Base-by-base conservation (phyloP, 2,888 invertebrate species). In the Torymus texanus region DNA sequence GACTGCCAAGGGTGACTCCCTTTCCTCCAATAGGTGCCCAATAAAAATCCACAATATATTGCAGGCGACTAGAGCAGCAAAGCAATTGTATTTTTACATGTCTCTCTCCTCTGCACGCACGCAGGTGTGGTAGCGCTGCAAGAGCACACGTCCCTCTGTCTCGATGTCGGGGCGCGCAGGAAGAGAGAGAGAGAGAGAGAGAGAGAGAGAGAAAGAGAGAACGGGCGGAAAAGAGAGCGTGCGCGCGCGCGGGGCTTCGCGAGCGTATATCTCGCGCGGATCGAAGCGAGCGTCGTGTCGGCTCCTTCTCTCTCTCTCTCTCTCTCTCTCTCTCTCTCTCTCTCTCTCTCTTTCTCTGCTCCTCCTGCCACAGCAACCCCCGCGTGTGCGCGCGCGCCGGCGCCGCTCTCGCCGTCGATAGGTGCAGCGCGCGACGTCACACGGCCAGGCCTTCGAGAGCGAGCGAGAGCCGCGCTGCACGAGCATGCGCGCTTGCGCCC, bases 381-480 rank as follows among this genome's bases (percentile, higher is more conserved):
- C 58, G 58, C 56, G 16, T 16, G 16, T 14, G 56, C 58, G 56
- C 58, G 16, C n/a, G n/a, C n/a, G 16, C 16, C 58, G 58, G 58
- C 58, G 58, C 16, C 58, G 58, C 58, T 41, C 41, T 11, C 71
- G 58, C 16, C 41, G 73, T 73, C 73, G 75, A 75, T 75, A 63
- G 51, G 29, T 62, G 75, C 67, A 61, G 73, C 62, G 56, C 65
- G 66, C 61, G 24, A 29, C 55, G 41, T 41, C 41, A 41, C 41
- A n/a, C 59, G 24, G 13, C 13, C 58, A 58, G 2, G 13, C n/a
- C 72, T 8, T 14, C 59, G 16, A 14, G 21, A 50, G 53, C 21
- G 53, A 53, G 29, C 51, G 53, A 63, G 53, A 14, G 4, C 10
- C 8, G 8, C 41, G 14, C 10, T 5, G 8, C 41, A 8, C 41